Base-by-base conservation (phyloP, 2,113 vertebrate species). In the Rhineura floridana region DNA sequence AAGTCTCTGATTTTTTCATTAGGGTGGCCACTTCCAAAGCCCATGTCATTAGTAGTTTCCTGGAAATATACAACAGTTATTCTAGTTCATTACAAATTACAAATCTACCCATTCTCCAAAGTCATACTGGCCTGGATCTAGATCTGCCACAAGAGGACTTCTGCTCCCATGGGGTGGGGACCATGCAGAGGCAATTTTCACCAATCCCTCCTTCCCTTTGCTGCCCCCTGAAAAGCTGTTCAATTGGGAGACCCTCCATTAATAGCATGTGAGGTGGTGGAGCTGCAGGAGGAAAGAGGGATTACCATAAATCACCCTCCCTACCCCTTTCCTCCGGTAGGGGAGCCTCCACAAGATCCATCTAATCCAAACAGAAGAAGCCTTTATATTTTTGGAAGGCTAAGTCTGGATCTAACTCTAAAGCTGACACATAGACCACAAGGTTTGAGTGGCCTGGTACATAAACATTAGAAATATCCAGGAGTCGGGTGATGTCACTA, bases 1-100 rank as follows among this genome's bases (percentile, higher is more conserved):
- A 99, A n/a, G 98, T 99, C 94, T 99, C 99, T 0, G 98, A 99
- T 91, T 98, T 99, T 96, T 98, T 98, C 99, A 99, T 98, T 91
- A 99, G 95, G 90, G 98, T 91, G 91, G 97, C 98, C 83, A 99
- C 97, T 96, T 99, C 99, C 95, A 98, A 97, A 95, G 98, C 98
- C 99, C 99, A 99, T 0, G 98, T 98, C 94, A 98, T 97, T 92
- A 99, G 96, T 0, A 99, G 96, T 95, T 97, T 98, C 97, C 99
- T 99, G 93, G 92, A 95, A 84, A 91, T 59, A 39, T 73, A 90
- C 1, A 77, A 76, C 23, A 80, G 76, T 90, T 62, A 85, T 6
- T 77, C 50, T 7, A 59, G 39, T 85, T 10, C 15, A 33, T 67
- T 83, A 48, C 42, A 46, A 55, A 52, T 55, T n/a, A 79, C 50